Evolutionary conservation across 1,140 invertebrate genomes (phyloP), one percentile per base, ranked within the genome.

Genomic region (Battus philenor): DNA sequence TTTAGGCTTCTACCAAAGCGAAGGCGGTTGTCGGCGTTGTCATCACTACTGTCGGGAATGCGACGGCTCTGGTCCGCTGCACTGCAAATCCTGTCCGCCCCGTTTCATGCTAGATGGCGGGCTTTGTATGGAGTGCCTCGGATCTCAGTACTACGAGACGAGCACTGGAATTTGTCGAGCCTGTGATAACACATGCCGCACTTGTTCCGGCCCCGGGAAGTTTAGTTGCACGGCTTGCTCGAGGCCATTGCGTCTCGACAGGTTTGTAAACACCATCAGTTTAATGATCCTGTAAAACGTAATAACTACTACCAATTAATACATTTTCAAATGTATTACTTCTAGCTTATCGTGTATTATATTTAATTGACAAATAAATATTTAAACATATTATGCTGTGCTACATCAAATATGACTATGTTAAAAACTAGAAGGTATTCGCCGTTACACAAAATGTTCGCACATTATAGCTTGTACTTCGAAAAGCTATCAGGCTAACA

Each of bases 31-130:
- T 56, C 92, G 93, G 55, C 94, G 93, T 67, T 95, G 94, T 67
- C 93, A 95, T 86, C 93, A 94, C 68, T 94, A 92, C 62, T 95
- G 93, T 71, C 90, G 90, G 36, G 93, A 93, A 47, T 95, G 93
- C 69, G 90, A 91, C 71, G 93, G 90, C 27, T 91, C 92, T 51
- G 92, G 92, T 0, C 92, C 92, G 1, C 66, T 92, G 13, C 89
- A 91, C 44, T 94, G 93, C 67, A 91, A 90, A 3, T 92, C 92
- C 0, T 93, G 93, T 53, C 91, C 91, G 0, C 71, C 88, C 0
- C 90, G 90, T 41, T 93, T 89, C 51, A 92, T 92, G 91, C 71
- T 93, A 1, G 91, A 93, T 46, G 90, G 90, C 16, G 91, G 91
- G 0, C 70, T 93, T 0, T 93, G 92, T 58, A 92, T 92, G 88